Evolutionary conservation across 2,113 vertebrate genomes (phyloP), one percentile per base, ranked within the genome.

Genomic region (Pseudonaja textilis): DNA sequence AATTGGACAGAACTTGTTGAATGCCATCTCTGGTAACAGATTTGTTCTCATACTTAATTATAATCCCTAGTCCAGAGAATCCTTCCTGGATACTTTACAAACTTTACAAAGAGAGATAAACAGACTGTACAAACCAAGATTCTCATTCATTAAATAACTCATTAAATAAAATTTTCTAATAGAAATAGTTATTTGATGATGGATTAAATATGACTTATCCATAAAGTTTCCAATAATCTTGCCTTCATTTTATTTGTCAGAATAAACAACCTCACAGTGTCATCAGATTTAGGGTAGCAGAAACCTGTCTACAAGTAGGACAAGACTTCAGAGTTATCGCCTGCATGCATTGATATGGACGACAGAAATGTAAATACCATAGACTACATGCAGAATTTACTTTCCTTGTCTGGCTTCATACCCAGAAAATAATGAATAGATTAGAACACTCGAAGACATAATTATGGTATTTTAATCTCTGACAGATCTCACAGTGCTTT

Each of bases 361-460:
- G 96, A 97, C 96, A 96, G 42, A 89, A 42, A 52, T 94, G 94
- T 95, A 97, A 96, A 96, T 96, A 92, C 89, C 94, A 96, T 97
- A 97, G 29, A 88, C 89, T 96, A 88, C 88, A 95, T 93, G 96
- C 87, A 96, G 95, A 95, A 97, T 97, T 94, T 93, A 94, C 94
- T 95, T 94, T 97, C 93, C 93, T 97, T 96, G 93, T 93, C 97
- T 97, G 92, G 94, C 88, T 97, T 96, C 94, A 97, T 96, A 95
- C 96, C 93, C 95, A 96, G 97, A 97, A 97, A 97, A 96, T 92
- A 97, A 97, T 97, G 96, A 97, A 97, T 97, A 97, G 96, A 97
- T 97, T 97, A 97, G 97, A 96, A 97, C 97, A 97, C 97, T 96
- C 96, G 95, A 96, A 97, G 95, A 97, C 87, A 97, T 97, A 98